Percentiles rank a stretch among this genome's conserved stretches.
phyloP scores from a whole-genome alignment of 2,113 vertebrate genomes.

The Suricata suricatta region DNA sequence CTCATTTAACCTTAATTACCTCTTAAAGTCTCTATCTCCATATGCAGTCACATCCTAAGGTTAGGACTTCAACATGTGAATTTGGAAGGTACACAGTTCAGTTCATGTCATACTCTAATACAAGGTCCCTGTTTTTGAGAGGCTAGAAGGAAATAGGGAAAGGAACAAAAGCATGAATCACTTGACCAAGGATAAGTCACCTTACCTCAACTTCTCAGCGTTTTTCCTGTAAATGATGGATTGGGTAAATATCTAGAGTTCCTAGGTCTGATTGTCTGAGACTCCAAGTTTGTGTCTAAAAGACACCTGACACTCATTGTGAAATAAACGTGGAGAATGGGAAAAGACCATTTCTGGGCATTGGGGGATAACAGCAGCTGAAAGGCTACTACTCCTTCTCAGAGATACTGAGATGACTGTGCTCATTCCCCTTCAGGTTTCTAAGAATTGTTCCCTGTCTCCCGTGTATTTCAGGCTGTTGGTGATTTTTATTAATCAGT shows the following conservation, averaged over 20 bases:
- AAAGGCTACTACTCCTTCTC: not conserved
- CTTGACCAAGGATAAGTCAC: not conserved
- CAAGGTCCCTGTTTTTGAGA: not conserved
- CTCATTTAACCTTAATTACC: not conserved
- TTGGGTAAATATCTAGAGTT: not conserved
- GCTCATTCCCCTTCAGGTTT: not conserved
- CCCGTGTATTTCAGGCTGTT: not conserved
- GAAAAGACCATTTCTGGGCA: not conserved
- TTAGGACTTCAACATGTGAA: not conserved
- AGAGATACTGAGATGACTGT: accelerated
- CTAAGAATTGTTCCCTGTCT: not conserved
- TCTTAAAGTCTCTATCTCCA: not conserved
- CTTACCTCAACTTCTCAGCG: not conserved
- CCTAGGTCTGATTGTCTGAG: not conserved
- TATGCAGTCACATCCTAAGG: not conserved
- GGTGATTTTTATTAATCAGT: not conserved
- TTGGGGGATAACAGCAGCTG: not conserved
- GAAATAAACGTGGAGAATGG: not conserved
- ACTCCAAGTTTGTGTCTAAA: not conserved
- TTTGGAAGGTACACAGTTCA: not conserved
- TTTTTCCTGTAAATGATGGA: not conserved
- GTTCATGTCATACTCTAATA: not conserved
- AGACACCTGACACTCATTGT: not conserved
- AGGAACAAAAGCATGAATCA: not conserved
- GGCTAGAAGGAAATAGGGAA: not conserved